Percentiles rank a stretch among this genome's conserved stretches.
phyloP scores from a whole-genome alignment of 2,888 invertebrate genomes.

The Euzetes globulus region DNA sequence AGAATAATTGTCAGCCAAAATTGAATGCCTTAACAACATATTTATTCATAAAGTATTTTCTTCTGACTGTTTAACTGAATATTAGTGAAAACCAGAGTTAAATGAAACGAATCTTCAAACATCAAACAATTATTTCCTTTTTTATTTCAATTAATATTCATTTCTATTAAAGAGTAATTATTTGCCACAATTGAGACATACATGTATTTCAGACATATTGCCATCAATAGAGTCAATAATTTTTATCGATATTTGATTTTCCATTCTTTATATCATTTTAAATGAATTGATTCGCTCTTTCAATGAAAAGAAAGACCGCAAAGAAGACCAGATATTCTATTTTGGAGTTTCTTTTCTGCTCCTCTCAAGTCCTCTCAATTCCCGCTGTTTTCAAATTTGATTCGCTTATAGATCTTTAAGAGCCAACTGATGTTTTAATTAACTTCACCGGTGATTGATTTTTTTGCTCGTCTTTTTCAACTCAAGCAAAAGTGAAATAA shows the following conservation, averaged over 20 bases:
- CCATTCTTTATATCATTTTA: background rate
- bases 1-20: background rate
- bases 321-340: background rate
- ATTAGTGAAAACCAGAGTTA: background rate
- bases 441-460: slow-evolving; percentile 24
- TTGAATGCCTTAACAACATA: background rate
- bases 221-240: no score
- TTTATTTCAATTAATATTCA: no score
- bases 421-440: slow-evolving; percentile 28
- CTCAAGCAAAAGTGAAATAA: slow-evolving; percentile 25
- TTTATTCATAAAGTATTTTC: background rate
- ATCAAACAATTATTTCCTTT: no score
- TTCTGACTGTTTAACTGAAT: background rate
- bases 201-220: no score
- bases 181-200: no score
- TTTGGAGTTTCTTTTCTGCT: background rate
- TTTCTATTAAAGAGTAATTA: no score
- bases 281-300: background rate
- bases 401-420: slow-evolving; percentile 14
- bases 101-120: no score
- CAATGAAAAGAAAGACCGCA: slow-evolving; percentile 7
- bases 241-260: slow-evolving; percentile 8
- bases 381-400: slow-evolving; percentile 28
- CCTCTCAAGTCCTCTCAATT: background rate
- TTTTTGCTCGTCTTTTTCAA: slow-evolving; percentile 23